These are phyloP conservation scores for Trichopoda pennipes DNA, from an alignment of 2,888 invertebrate genomes.

Conservation along the genomic window DNA sequence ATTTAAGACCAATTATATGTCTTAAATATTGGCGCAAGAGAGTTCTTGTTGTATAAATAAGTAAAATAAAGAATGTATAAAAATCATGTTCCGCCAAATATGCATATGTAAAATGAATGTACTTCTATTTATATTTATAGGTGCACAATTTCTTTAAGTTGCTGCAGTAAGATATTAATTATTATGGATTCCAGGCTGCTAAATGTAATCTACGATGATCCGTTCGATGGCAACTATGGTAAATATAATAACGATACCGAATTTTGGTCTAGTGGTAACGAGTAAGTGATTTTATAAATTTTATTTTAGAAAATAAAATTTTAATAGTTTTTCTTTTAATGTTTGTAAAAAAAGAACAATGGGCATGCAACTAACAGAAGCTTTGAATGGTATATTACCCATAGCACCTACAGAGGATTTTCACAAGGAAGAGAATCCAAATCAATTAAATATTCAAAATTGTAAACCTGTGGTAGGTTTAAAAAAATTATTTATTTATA, in stretches of 20 bases:
- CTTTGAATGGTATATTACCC: slow-evolving; percentile 79
- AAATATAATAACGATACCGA: slow-evolving; percentile 75
- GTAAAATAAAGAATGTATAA: no score
- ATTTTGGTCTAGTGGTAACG: slow-evolving; percentile 78
- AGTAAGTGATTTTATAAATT: slow-evolving; percentile 74
- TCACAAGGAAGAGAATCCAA: slow-evolving; percentile 71
- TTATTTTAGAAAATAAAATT: neutral
- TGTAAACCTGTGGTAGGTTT: slow-evolving; percentile 76
- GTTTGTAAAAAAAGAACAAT: slow-evolving; percentile 62
- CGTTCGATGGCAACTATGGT: slow-evolving; percentile 78
- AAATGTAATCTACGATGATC: slow-evolving; percentile 79
- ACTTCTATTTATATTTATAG: slow-evolving; percentile 21
- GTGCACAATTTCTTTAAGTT: slow-evolving; percentile 56
- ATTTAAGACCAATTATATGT: no score
- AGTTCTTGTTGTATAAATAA: no score
- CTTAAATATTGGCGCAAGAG: no score
- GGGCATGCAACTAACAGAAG: slow-evolving; percentile 78
- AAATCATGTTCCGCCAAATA: no score
- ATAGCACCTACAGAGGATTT: slow-evolving; percentile 74
- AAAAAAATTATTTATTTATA: neutral
- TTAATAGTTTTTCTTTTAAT: neutral
- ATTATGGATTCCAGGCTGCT: slow-evolving; percentile 80
- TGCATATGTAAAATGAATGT: neutral
- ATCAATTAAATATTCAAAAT: slow-evolving; percentile 67
- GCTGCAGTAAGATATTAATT: neutral